Evolutionary conservation across 1,140 invertebrate species (phyloP).

Genomic region (Maconellicoccus hirsutus): DNA sequence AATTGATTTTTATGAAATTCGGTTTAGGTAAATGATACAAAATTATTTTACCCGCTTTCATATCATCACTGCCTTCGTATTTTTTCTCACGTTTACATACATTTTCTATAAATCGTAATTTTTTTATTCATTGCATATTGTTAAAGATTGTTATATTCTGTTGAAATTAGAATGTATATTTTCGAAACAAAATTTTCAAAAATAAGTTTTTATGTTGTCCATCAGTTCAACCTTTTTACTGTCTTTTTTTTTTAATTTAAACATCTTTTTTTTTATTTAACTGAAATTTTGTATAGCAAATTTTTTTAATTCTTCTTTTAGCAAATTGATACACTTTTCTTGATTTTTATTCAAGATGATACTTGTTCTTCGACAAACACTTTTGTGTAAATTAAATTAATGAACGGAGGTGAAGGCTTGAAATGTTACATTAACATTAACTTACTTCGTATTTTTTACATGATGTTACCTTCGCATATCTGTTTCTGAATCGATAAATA

Average conservation of each 20-base stretch:
- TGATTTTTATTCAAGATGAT: not conserved
- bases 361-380: not conserved
- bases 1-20: conserved; percentile 83
- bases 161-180: no score
- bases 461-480: conserved; percentile 17
- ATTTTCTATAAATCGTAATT: not conserved
- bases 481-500: not conserved
- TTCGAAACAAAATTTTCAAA: no score
- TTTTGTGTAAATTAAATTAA: not conserved
- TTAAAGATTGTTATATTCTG: not conserved
- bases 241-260: no score
- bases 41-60: not conserved
- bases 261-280: no score
- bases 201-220: no score
- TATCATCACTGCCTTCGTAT: conserved; percentile 9
- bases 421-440: not conserved
- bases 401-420: no score
- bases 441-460: not conserved
- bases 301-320: no score
- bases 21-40: conserved; percentile 61
- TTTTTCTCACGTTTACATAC: conserved; percentile 19
- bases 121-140: conserved; percentile 6
- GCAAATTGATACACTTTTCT: not conserved
- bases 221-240: no score
- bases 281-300: no score